Evolutionary conservation across 2,797 vertebrate genomes (phyloP), one percentile per base, ranked within the genome.

Genomic region (Epinephelus awoara): DNA sequence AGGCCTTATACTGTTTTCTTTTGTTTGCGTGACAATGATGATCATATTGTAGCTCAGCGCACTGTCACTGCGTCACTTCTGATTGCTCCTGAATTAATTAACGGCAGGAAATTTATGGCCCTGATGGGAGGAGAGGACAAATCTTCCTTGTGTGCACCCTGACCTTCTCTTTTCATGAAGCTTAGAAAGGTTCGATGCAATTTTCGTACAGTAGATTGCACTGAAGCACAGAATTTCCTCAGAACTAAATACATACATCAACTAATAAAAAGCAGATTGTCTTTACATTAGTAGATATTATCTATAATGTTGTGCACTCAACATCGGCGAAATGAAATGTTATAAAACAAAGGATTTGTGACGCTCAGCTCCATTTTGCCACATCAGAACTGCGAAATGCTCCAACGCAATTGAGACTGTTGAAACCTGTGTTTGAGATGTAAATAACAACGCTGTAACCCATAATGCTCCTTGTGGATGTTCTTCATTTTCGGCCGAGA

Each of bases 81-180:
- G 77, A 86, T 77, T 47, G 72, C 75, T 75, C 11, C 73, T 68
- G 80, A 86, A 85, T 82, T 66, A 85, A 80, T 79, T 83, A 72
- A 52, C 17, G 27, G n/a, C 2, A 5, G 51, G 8, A 64, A 64
- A 85, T 82, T 73, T 85, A 79, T 67, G 68, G 40, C 58, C 38
- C 49, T 50, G 50, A 4, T 50, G 85, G 77, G 76, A 67, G n/a
- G 13, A 12, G 59, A 75, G 51, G 25, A 29, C n/a, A 50, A 72
- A 69, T 52, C 63, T 49, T 64, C 49, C 64, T 46, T 51, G 29
- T 40, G 50, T 54, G 69, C 72, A 40, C 58, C 51, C 59, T 49
- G 40, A 42, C 40, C 40, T 42, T 67, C 25, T 42, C 40, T 50
- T 67, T 80, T 82, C 47, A 78, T 79, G 56, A 23, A 27, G 40